Evolutionary conservation across 2,113 vertebrate genomes (phyloP).

Genomic region (Microcebus griseorufus): DNA sequence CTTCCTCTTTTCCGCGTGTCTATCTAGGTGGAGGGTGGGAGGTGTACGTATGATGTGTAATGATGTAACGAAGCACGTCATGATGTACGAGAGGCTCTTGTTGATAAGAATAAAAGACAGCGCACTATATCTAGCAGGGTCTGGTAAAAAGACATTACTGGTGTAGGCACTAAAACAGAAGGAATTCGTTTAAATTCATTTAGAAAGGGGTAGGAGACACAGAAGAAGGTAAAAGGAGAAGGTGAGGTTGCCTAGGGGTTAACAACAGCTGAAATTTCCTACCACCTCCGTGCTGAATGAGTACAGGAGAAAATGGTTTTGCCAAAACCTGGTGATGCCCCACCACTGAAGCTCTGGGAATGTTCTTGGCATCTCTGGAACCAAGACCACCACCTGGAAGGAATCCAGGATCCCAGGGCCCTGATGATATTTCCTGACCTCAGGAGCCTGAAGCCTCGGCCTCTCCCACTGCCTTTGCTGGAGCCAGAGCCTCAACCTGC

Average conservation of each 20-base stretch:
- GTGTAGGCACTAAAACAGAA: not conserved
- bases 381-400: too few species aligned
- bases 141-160: not conserved
- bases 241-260: not conserved
- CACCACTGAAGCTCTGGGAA: not conserved
- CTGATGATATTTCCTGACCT: not conserved
- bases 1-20: not conserved
- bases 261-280: not conserved
- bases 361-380: not conserved
- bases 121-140: not conserved
- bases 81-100: not conserved
- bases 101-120: not conserved
- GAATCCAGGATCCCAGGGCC: not conserved
- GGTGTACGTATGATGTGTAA: not conserved
- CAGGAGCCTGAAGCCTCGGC: not conserved
- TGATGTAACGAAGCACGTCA: not conserved
- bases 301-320: too few species aligned
- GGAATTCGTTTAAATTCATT: not conserved
- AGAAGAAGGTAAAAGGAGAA: not conserved
- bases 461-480: too few species aligned
- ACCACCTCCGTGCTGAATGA: fast-evolving
- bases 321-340: too few species aligned
- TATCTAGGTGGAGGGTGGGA: not conserved
- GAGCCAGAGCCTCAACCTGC: not conserved
- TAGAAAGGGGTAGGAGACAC: not conserved